These are phyloP conservation scores for Melanchra persicariae DNA, from an alignment of 2,888 invertebrate genomes.

Conservation along the genomic window DNA sequence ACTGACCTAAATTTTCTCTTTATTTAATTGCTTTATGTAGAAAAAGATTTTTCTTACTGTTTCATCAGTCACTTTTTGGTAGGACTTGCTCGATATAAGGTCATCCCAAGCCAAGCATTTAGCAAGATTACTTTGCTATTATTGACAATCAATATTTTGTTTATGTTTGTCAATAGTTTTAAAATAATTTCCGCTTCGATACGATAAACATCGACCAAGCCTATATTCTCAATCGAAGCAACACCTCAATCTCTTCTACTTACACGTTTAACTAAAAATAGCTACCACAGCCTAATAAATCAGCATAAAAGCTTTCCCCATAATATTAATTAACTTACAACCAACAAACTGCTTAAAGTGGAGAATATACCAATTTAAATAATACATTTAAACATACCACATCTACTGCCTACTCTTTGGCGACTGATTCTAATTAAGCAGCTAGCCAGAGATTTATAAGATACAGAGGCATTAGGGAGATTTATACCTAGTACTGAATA, in stretches of 20 bases:
- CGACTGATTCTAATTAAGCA: constrained; percentile 88
- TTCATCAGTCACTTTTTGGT: too few species aligned
- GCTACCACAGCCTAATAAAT: constrained; percentile 8
- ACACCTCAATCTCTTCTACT: neutral
- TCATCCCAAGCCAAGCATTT: too few species aligned
- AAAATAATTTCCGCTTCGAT: too few species aligned
- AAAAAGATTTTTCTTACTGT: too few species aligned
- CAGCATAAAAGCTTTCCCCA: constrained; percentile 28
- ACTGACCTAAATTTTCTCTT: too few species aligned
- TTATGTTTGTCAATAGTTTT: too few species aligned
- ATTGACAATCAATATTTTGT: too few species aligned
- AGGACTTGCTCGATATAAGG: too few species aligned
- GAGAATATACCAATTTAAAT: constrained; percentile 48
- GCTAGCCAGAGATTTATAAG: constrained; percentile 87
- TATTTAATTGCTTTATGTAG: too few species aligned
- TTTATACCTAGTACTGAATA: constrained; percentile 87
- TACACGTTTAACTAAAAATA: neutral
- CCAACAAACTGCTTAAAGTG: constrained; percentile 37
- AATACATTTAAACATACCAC: constrained; percentile 60
- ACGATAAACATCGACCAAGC: too few species aligned
- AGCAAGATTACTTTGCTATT: too few species aligned
- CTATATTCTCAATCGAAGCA: too few species aligned
- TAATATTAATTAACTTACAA: constrained; percentile 41
- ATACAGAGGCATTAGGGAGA: constrained; percentile 88
- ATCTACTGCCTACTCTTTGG: constrained; percentile 57